Evolutionary conservation across 2,888 invertebrate genomes (phyloP), one percentile per base, ranked within the genome.

Genomic region (Schrankia costaestrigalis): DNA sequence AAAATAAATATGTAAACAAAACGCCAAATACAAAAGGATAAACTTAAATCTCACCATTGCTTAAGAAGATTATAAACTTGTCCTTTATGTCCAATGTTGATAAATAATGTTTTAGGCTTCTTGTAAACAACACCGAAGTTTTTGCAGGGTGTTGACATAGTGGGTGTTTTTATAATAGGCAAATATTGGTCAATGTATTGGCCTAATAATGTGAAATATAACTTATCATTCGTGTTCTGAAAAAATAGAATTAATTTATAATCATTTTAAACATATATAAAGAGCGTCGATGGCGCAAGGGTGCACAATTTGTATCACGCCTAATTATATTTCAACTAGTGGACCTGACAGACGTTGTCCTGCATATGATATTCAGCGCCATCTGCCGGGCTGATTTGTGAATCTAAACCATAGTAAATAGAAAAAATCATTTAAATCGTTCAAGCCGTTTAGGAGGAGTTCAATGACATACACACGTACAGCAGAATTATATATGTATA

Each of bases 101-200:
- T 91, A 71, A 96, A 98, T 2, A 98, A 89, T 40, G 98, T 97
- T 63, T 96, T 92, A 0, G 96, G 95, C 69, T 95, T 90, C 38
- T 96, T 90, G 72, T 95, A 97, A 63, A 97, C 94, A 37, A 96
- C 90, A 18, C 97, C 97, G 70, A 96, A 98, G 63, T 95, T 94
- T 83, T 97, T 97, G 71, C 98, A 98, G 0, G 97, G 97, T 63
- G 94, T 87, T 3, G 97, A 97, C 6, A 98, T 97, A 0, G 97
- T 97, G 0, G 98, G 98, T 1, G 97, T 98, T 72, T 98, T 98
- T n/a, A 98, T 95, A 61, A 98, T 94, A 0, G 98, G 98, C 93
- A 98, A 94, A 84, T 97, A 91, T 63, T 93, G 90, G 68, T 96
- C 95, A 33, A 97, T 93, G 76, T 98, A 93, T 71, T 96, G 94